Percentiles rank a stretch among this genome's conserved stretches.
Conservation (phyloP, 2,888 invertebrate genomes). For the Psococerastis gibbosa region DNA sequence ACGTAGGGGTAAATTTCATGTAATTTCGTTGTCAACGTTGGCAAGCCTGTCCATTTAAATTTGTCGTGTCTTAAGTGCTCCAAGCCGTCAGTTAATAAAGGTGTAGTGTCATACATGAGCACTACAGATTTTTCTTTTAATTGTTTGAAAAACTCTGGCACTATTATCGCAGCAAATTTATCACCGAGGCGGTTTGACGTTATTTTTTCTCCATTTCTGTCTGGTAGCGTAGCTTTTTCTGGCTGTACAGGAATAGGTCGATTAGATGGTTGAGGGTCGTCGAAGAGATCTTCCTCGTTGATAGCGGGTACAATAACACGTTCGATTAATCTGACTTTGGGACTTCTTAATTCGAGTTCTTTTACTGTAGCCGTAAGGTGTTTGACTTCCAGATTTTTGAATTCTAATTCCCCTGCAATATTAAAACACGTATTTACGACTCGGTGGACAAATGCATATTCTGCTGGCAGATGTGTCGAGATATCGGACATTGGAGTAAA, state of each 20-base stretch:
- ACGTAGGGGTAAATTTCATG: background rate
- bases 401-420: background rate
- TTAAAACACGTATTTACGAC: too few species aligned
- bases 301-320: background rate
- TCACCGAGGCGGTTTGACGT: background rate
- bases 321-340: background rate
- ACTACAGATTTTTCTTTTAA: too few species aligned
- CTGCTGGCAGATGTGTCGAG: too few species aligned
- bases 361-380: background rate
- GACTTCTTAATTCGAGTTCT: background rate
- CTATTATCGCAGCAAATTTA: background rate
- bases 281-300: background rate
- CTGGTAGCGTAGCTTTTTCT: background rate
- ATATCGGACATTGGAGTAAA: too few species aligned
- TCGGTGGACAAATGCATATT: too few species aligned
- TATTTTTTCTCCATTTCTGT: background rate
- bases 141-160: background rate
- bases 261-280: background rate
- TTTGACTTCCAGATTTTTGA: conserved; percentile 5
- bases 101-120: too few species aligned
- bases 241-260: too few species aligned
- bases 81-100: too few species aligned
- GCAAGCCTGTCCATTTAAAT: conserved; percentile 5
- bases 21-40: background rate
- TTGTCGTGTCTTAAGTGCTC: background rate